A percentile compares a stretch with the other conserved stretches of the same genome.
Evolutionary conservation across 2,113 vertebrate species (phyloP).

Genomic region (Uropsilus gracilis): DNA sequence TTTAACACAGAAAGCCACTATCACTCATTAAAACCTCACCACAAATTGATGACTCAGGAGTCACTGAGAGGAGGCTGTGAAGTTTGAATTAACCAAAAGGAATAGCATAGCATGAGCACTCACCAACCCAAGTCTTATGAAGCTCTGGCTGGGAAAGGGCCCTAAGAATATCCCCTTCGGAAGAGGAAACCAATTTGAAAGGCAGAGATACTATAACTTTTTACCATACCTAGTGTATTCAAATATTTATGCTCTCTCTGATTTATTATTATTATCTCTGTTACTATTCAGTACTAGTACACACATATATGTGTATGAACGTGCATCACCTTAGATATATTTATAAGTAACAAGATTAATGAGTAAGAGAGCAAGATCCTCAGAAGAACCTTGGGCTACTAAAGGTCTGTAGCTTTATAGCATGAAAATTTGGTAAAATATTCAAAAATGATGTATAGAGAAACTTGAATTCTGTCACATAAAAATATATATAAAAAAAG

Average conservation of each 20-base stretch:
- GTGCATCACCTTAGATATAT: neutral
- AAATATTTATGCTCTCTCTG: neutral
- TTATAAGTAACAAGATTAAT: neutral
- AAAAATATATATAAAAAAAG: slow-evolving; percentile 8
- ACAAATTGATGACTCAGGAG: neutral
- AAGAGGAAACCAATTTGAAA: neutral
- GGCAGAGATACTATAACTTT: neutral
- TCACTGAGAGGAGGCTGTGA: neutral
- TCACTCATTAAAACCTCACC: slow-evolving; percentile 37
- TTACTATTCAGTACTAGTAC: too few relatives aligned
- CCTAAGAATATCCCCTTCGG: neutral
- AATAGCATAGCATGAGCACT: neutral
- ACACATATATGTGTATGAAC: too few relatives aligned
- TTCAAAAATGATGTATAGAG: neutral
- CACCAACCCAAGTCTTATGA: neutral
- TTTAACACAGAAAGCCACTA: slow-evolving; percentile 23
- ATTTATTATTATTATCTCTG: neutral
- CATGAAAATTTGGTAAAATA: slow-evolving; percentile 29
- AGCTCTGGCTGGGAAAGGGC: neutral
- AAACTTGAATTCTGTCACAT: neutral
- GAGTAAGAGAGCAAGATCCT: neutral
- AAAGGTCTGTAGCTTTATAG: neutral
- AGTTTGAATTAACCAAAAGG: neutral
- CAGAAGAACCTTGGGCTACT: neutral
- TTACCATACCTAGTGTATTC: neutral